Conservation (phyloP, 2,113 vertebrate species). For the Camelus dromedarius region DNA sequence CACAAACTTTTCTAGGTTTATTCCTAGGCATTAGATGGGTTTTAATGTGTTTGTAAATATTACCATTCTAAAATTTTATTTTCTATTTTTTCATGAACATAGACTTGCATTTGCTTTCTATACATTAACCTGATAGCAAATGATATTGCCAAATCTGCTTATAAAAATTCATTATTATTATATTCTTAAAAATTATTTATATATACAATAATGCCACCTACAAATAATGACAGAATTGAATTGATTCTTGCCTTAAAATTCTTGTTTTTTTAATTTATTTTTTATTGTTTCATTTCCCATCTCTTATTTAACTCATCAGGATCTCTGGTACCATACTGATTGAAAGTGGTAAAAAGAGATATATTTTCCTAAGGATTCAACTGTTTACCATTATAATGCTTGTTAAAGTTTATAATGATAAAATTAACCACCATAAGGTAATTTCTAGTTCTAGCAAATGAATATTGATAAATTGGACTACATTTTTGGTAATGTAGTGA, state of each 20-base stretch:
- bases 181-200: not conserved
- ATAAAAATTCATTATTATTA: not conserved
- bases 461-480: not conserved
- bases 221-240: not conserved
- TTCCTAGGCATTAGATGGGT: not conserved
- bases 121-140: not conserved
- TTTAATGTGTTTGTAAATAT: not conserved
- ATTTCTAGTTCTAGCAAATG: not conserved
- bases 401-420: not conserved
- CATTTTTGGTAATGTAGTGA: not conserved
- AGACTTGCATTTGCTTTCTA: not conserved
- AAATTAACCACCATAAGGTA: not conserved
- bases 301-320: not conserved
- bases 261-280: not conserved
- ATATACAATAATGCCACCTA: not conserved
- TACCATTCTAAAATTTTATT: not conserved
- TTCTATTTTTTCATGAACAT: not conserved
- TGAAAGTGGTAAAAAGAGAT: not conserved
- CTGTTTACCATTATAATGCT: not conserved
- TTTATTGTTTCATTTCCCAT: not conserved
- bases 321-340: not conserved
- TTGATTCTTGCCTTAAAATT: not conserved
- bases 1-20: not conserved
- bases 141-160: not conserved
- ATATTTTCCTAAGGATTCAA: not conserved